phyloP scores from a whole-genome alignment of 2,113 vertebrate species.

The Muntiacus muntjak region DNA sequence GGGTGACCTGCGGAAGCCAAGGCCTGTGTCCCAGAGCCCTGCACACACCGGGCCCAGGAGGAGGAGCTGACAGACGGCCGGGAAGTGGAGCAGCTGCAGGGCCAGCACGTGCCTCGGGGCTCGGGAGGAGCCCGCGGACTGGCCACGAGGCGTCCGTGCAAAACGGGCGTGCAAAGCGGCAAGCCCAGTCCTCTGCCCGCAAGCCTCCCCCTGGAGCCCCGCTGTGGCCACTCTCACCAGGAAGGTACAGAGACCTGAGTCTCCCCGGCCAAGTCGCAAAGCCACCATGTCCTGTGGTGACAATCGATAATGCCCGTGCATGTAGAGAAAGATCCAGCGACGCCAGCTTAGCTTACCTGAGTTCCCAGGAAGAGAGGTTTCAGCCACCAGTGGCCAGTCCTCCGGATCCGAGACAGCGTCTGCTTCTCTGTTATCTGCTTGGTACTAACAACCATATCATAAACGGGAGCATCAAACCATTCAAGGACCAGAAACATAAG shows the following conservation, averaged over 20 bases:
- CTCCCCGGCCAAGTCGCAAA: background rate
- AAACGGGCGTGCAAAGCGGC: fast-evolving
- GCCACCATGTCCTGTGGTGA: background rate
- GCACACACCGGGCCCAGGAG: background rate
- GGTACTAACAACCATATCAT: background rate
- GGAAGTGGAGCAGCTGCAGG: background rate
- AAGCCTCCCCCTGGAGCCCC: background rate
- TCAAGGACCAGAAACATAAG: background rate
- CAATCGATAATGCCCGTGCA: background rate
- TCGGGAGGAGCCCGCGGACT: fast-evolving
- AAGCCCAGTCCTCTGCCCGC: background rate
- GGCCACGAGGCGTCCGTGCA: fast-evolving
- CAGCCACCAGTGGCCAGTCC: background rate
- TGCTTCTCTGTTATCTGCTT: background rate
- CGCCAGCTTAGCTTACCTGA: background rate
- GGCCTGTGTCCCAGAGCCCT: background rate
- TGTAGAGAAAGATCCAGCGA: background rate
- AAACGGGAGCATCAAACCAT: background rate
- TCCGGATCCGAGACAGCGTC: background rate
- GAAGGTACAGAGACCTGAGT: background rate
- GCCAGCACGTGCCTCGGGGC: fast-evolving
- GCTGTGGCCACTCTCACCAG: background rate
- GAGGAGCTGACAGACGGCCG: background rate
- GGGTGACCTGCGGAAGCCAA: background rate
- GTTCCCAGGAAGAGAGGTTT: background rate